Percentiles rank a stretch among this genome's conserved stretches.
Evolutionary conservation across 2,888 invertebrate genomes (phyloP).

Genomic region (Pammene fasciana): DNA sequence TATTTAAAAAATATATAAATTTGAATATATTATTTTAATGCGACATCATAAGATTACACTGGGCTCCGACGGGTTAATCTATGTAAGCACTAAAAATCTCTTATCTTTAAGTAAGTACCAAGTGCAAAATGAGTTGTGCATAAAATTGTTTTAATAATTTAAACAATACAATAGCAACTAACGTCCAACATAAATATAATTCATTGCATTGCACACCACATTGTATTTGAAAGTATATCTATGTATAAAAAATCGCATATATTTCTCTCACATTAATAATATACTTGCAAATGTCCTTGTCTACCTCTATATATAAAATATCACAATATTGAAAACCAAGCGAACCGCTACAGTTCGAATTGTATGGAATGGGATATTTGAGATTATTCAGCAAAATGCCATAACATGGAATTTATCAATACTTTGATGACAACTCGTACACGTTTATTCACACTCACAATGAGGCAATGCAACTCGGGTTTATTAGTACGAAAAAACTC

Average conservation of each 20-base stretch:
- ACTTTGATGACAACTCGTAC: conserved; percentile 22
- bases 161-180: background rate
- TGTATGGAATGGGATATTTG: conserved; percentile 37
- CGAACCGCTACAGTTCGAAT: conserved; percentile 31
- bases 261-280: conserved; percentile 19
- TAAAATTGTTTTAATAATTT: background rate
- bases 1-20: too few relatives aligned
- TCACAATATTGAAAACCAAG: conserved; percentile 41
- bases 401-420: conserved; percentile 31
- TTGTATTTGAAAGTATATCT: conserved; percentile 26
- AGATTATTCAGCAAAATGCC: conserved; percentile 32
- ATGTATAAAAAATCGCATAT: conserved; percentile 32
- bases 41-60: too few relatives aligned
- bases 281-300: conserved; percentile 30
- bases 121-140: conserved; percentile 12
- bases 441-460: too few relatives aligned
- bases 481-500: too few relatives aligned
- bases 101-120: conserved; percentile 2
- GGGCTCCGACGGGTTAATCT: too few relatives aligned
- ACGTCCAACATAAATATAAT: conserved; percentile 22
- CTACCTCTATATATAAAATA: conserved; percentile 41
- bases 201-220: conserved; percentile 30
- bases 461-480: too few relatives aligned
- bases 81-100: conserved; percentile 4
- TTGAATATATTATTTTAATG: too few relatives aligned